Evolutionary conservation across 1,140 invertebrate species (phyloP), one percentile per base, ranked within the genome.

Genomic region (Drosophila nigromelanica): DNA sequence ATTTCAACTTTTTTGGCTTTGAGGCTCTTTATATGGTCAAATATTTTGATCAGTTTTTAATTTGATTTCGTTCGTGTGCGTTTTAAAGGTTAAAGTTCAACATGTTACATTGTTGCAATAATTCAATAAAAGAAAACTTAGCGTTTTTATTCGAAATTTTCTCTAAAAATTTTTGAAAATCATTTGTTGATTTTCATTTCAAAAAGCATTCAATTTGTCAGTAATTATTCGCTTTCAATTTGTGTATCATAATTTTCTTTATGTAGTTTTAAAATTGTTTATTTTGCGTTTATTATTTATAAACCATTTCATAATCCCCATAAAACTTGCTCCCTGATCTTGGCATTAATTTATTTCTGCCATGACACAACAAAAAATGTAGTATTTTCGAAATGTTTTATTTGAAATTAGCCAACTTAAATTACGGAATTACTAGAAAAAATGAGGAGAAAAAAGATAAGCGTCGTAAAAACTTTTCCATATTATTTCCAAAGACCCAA

Each of bases 11-110:
- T 66, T 30, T 48, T 67, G 45, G 33, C 61, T 73, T 55, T 62
- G 58, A 68, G 11, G 35, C 47, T 35, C 58, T 54, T 37, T 55
- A 80, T 73, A 80, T 83, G 79, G 83, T 79, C 76, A 89, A 66
- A 50, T 73, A 83, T 87, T 76, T 87, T 87, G 69, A 89, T 83
- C 69, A 73, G 78, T 80, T 77, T 87, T 87, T 79, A 83, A 89
- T 87, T 89, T 77, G 69, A 83, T 77, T 87, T 73, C 50, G 73
- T 73, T 69, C 52, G 54, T 72, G 52, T 40, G 42, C 63, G 14
- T 51, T 12, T 50, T 42, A 83, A 79, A 85, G 70, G 67, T 62
- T 64, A 76, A 80, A 80, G 76, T 79, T 76, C 35, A 80, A 60
- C 33, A 66, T 47, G 24, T 50, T 48, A 30, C 30, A 64, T 52